Evolutionary conservation across 2,797 vertebrate genomes (phyloP).

Genomic region (Enteromius thamalakanensis): DNA sequence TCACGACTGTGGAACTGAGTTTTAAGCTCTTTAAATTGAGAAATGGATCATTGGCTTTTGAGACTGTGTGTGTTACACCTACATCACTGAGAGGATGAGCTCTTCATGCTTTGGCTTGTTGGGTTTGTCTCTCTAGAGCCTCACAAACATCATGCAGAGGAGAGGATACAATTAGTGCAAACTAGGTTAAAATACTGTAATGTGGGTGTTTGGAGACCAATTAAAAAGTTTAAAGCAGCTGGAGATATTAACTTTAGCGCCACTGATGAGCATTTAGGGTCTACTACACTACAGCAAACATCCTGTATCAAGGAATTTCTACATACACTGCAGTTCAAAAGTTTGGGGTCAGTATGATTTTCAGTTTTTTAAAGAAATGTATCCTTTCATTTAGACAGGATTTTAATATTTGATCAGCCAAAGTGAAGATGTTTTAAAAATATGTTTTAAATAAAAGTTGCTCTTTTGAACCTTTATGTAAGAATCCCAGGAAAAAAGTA

Average conservation of each 20-base stretch:
- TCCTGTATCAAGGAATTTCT: background rate
- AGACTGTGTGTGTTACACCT: slow-evolving; percentile 21
- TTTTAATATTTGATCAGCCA: background rate
- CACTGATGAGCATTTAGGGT: background rate
- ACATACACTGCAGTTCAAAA: background rate
- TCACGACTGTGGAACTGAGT: slow-evolving; percentile 26
- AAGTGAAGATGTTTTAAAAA: too few relatives aligned
- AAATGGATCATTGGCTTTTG: slow-evolving; percentile 42
- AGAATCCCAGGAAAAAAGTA: background rate
- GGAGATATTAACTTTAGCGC: slow-evolving; percentile 19
- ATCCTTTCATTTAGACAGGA: background rate
- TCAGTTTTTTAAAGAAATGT: too few relatives aligned
- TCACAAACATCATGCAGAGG: slow-evolving; percentile 29
- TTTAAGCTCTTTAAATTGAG: slow-evolving; percentile 40
- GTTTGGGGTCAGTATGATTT: background rate
- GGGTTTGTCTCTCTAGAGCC: slow-evolving; percentile 33
- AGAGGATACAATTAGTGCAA: slow-evolving; percentile 31
- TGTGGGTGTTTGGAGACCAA: slow-evolving; percentile 37
- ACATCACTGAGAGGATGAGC: slow-evolving; percentile 19
- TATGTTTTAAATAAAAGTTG: background rate
- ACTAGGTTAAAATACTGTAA: slow-evolving; percentile 34
- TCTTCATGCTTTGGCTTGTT: slow-evolving; percentile 20
- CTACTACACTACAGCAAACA: background rate
- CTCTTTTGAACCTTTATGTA: background rate
- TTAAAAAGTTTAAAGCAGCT: slow-evolving; percentile 41